Evolutionary conservation across 2,888 invertebrate species (phyloP), one percentile per base, ranked within the genome.

Genomic region (Aphrophora alni): DNA sequence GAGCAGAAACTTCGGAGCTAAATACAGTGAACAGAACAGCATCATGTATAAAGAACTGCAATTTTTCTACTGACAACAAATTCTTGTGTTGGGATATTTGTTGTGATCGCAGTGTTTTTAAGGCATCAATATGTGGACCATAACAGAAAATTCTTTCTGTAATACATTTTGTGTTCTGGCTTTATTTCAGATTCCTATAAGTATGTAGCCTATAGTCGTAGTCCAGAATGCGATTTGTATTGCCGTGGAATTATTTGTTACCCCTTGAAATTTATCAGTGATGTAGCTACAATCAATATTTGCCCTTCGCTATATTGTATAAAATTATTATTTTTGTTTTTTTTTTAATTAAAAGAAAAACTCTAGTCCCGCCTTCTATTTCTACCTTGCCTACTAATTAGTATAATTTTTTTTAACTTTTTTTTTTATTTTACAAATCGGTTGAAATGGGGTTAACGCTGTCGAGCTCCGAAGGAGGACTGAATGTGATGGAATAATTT

Each of bases 361-460:
- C 84, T 85, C 84, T 85, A 85, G 84, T 85, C 84, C 84, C 82
- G 84, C 83, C 83, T 82, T 85, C 84, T 59, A 59, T 83, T 81
- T 82, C 82, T 82, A 78, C 83, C 80, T 82, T 79, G 77, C 71
- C 77, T 78, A 69, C 75, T 71, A 72, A 25, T 68, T 78, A 17
- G 26, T 51, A 75, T 70, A 24, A 38, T 38, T 75, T 75, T 59
- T 59, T 59, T 21, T 21, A n/a, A 59, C 12, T 14, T 17, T 44
- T 44, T 59, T 59, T 59, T 14, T n/a, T n/a, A 44, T 44, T 44
- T 44, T 44, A 44, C 44, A 44, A 44, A 44, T 44, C 12, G 10
- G 44, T 59, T 21, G 59, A 59, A 44, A 59, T 59, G 59, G 59
- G 59, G 59, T 59, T n/a, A 51, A 27, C 59, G 78, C 51, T 51